Base-by-base conservation (phyloP, 1,140 invertebrate genomes). In the Thaumatotibia leucotreta region DNA sequence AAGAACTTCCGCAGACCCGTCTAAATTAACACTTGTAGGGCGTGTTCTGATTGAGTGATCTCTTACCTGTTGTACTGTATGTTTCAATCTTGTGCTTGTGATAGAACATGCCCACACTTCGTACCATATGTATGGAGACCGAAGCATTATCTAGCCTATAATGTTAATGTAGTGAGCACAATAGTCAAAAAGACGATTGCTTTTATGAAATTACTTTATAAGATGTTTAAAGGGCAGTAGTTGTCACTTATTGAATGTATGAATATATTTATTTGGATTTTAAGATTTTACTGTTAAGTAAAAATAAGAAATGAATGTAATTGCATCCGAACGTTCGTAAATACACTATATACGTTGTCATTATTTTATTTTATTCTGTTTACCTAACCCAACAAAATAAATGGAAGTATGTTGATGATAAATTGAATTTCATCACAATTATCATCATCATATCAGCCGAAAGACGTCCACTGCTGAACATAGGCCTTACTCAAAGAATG, bases 1-100 rank as follows among this genome's bases (percentile, higher is more conserved):
- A 96, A 98, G 82, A 96, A 95, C 80, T 99, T 99, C 96, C 95
- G 98, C 79, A 96, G 96, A 61, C 95, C 95, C 14, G 88, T 86
- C 66, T 93, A 92, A 91, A 73, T 31, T 4, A n/a, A 2, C n/a
- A 31, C 52, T 11, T 29, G 8, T 17, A 24, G n/a, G 24, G 24
- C 52, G n/a, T 29, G 52, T 58, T 58, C 52, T 58, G 23, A 27
- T 27, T 1, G 52, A 8, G 52, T 58, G 24, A 58, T 58, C 22
- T 58, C 52, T 29, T 23, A 24, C 23, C 50, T 58, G 6, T 58
- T 58, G 52, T 27, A 58, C 11, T 31, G 52, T 58, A 29, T 58
- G 52, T 58, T 58, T n/a, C 3, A 0, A 45, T 45, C 52, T 58
- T 58, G 24, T 58, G 52, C 29, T 6, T n/a, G n/a, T n/a, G n/a